Evolutionary conservation across 2,797 vertebrate species (phyloP), one percentile per base, ranked within the genome.

Genomic region (Triplophysa bombifrons): DNA sequence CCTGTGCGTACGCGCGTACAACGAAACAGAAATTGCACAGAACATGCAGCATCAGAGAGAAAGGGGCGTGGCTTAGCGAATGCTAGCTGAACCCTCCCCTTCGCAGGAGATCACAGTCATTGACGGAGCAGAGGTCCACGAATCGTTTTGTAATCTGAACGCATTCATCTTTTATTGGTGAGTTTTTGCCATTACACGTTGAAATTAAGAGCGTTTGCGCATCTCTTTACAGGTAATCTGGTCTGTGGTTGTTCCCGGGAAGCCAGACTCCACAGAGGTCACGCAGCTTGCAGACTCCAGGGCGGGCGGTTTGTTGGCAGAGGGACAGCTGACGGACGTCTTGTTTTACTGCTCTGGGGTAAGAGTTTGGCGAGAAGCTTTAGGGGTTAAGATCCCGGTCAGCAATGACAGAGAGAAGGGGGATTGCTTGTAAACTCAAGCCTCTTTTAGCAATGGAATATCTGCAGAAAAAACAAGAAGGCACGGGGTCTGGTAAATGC

Each of bases 361-460:
- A 82, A 86, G 80, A 73, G 78, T 64, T 84, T 88, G 80, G 81
- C 74, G 80, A 82, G 80, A 85, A 84, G 81, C 81, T 85, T 76
- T 55, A 83, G 72, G 69, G 87, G 90, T 89, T 87, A 86, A 86
- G 89, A 90, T 90, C 88, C 90, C 84, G 85, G 86, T 89, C 88
- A 89, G 89, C 90, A 86, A 81, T 88, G 55, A 58, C 38, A 71
- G 77, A 83, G 83, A 80, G 65, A 73, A 81, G 75, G 78, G 86
- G 75, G 76, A 80, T 82, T 79, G 86, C 80, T 82, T 88, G 89
- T 89, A 89, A 86, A 84, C 92, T 99, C 96, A 99, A 88, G 97
- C 96, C 95, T 99, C 97, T 92, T 99, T 99, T 91, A 99, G 71
- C 89, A 99, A 93, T 30, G 97, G 97, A 88, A 98, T 98, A 94